These are phyloP conservation scores for Scaptomyza pallida DNA, from an alignment of 1,140 invertebrate species.

Conservation along the genomic window DNA sequence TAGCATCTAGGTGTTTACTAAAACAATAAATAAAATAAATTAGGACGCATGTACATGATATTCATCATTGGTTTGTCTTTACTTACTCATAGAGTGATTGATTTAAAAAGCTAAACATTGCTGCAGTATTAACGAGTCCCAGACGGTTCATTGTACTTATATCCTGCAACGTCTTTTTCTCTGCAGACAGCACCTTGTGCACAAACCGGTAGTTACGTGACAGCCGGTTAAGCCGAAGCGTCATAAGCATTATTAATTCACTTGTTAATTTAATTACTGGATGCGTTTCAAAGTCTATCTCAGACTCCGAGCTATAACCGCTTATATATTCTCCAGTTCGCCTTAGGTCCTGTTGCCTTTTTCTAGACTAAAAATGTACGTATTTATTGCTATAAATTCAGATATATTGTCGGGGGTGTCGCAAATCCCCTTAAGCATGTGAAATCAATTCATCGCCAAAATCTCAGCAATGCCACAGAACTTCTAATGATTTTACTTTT, in stretches of 20 bases:
- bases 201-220: slow-evolving; percentile 70
- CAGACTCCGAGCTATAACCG: slow-evolving; percentile 39
- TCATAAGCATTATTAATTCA: slow-evolving; percentile 54
- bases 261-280: slow-evolving; percentile 51
- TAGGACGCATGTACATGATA: neutral
- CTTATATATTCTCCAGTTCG: neutral
- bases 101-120: slow-evolving; percentile 68
- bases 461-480: too few relatives aligned
- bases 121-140: slow-evolving; percentile 68
- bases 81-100: slow-evolving; percentile 64
- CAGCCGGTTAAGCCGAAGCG: slow-evolving; percentile 54
- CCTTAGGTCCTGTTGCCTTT: neutral
- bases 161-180: slow-evolving; percentile 68
- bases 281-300: slow-evolving; percentile 55
- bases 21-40: neutral
- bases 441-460: too few relatives aligned
- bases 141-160: slow-evolving; percentile 67
- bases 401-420: too few relatives aligned
- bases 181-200: slow-evolving; percentile 62
- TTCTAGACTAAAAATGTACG: slow-evolving; percentile 30
- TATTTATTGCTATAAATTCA: neutral
- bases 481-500: too few relatives aligned
- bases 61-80: neutral
- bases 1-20: slow-evolving; percentile 40
- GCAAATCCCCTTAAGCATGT: too few relatives aligned